Base-by-base conservation (phyloP, 35 echinoderm and acorn worm species). In the Ophioderma brevispina region DNA sequence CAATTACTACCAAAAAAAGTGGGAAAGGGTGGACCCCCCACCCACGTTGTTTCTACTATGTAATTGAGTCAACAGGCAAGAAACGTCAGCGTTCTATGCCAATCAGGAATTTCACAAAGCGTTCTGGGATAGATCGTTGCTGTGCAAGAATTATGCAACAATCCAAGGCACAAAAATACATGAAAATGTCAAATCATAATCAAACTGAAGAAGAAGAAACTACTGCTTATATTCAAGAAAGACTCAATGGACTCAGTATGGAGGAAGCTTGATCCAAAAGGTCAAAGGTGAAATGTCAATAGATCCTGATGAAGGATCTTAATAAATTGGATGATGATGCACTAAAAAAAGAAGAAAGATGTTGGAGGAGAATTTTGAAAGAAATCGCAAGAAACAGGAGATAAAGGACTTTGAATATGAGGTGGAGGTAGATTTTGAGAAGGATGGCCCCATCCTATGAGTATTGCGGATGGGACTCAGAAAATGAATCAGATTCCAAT, bases 401-500 rank as follows among this genome's bases (percentile, higher is more conserved):
- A 94, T 95, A 55, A 63, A 86, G 11, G 97, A 85, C 34, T 99
- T 93, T 84, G 81, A 91, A 32, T 99, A 99, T 76, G 97, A 99
- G n/a, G 88, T 99, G 0, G 97, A 99, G 49, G 88, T 99, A 8
- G 91, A 99, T 37, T 99, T 99, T 95, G 89, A 87, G 23, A 90
- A 89, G 33, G 86, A 76, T 28, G 89, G 89, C 36, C 87, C 87
- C n/a, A n/a, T 30, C 55, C 88, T 0, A 91, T 99, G 94, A 99
- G 86, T 91, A 90, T 19, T 91, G 83, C 93, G 96, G 90, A 25
- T 99, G 97, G 97, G 97, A 99, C 77, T 95, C 93, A 32, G 97
- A 87, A 14, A 85, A 91, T 34, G 97, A 99, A 25, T 93, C 94
- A 50, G 95, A 97, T 85, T 84, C 92, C 1, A 85, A 80, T 46